Evolutionary conservation across 2,888 invertebrate genomes (phyloP).

Genomic region (Apoda limacodes): DNA sequence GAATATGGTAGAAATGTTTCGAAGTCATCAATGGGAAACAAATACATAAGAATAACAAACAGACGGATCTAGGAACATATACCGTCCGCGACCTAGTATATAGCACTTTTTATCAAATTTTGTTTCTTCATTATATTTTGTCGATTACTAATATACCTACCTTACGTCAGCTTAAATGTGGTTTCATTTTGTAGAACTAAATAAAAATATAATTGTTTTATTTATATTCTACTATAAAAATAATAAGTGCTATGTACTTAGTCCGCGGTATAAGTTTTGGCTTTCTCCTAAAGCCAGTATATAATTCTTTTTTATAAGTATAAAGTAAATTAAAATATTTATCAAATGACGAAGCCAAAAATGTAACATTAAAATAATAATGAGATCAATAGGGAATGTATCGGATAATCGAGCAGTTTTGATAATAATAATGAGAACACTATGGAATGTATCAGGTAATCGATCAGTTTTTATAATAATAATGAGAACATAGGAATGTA

Average conservation of each 20-base stretch:
- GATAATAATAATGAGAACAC: too few species aligned
- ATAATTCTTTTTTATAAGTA: slow-evolving; percentile 51
- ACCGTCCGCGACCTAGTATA: slow-evolving; percentile 41
- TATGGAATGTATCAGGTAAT: too few species aligned
- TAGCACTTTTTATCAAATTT: slow-evolving; percentile 28
- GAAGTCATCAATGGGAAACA: slow-evolving; percentile 65
- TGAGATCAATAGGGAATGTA: too few species aligned
- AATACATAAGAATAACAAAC: slow-evolving; percentile 58
- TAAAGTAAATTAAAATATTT: slow-evolving; percentile 26
- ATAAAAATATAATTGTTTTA: slow-evolving; percentile 5
- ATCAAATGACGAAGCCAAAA: too few species aligned
- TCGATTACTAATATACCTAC: slow-evolving; percentile 2
- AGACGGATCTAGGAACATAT: slow-evolving; percentile 68
- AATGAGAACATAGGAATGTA: too few species aligned
- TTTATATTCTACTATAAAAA: not conserved
- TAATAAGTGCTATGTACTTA: slow-evolving; percentile 28
- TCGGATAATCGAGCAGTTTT: too few species aligned
- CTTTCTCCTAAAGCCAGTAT: slow-evolving; percentile 61
- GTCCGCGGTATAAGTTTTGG: slow-evolving; percentile 42
- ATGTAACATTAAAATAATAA: too few species aligned
- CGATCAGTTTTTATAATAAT: too few species aligned
- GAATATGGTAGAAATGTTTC: slow-evolving; percentile 70
- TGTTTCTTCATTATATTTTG: slow-evolving; percentile 5
- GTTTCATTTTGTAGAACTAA: slow-evolving; percentile 1
- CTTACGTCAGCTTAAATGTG: not conserved